Conservation (phyloP, 1,140 invertebrate species). For the Papilio helenus region DNA sequence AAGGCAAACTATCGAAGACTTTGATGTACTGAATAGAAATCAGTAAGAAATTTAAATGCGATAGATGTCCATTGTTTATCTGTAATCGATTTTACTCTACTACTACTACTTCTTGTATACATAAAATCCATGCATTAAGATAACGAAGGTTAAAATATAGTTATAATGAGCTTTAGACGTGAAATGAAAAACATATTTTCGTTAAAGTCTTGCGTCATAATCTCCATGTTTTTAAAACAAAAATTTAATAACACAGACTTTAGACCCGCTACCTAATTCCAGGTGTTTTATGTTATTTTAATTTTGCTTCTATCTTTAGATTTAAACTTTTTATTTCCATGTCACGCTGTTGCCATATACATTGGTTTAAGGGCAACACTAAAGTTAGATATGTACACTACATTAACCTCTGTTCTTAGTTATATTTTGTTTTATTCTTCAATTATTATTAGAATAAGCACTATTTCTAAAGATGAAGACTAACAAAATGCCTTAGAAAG, state of each 20-base stretch:
- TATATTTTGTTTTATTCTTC: not conserved
- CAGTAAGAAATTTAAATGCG: too few relatives aligned
- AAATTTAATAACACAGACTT: not conserved
- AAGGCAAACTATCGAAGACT: not conserved
- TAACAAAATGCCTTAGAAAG: not conserved
- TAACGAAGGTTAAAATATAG: too few relatives aligned
- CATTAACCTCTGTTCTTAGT: too few relatives aligned
- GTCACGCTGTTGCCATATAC: not conserved
- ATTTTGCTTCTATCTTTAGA: not conserved
- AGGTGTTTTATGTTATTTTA: not conserved
- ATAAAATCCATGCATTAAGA: too few relatives aligned
- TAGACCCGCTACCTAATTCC: not conserved
- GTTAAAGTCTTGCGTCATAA: not conserved
- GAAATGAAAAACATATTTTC: not conserved
- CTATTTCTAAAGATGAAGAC: not conserved
- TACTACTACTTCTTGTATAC: too few relatives aligned
- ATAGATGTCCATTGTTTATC: too few relatives aligned
- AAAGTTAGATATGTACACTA: too few relatives aligned
- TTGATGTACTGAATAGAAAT: too few relatives aligned
- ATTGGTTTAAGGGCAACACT: too few relatives aligned
- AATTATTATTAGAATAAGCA: not conserved
- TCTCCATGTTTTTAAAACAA: constrained; percentile 1
- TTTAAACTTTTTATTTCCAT: not conserved
- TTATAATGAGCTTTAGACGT: too few relatives aligned
- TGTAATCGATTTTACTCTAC: too few relatives aligned